Evolutionary conservation across 2,113 vertebrate species (phyloP).

Genomic region (Xyliphius kryptos): DNA sequence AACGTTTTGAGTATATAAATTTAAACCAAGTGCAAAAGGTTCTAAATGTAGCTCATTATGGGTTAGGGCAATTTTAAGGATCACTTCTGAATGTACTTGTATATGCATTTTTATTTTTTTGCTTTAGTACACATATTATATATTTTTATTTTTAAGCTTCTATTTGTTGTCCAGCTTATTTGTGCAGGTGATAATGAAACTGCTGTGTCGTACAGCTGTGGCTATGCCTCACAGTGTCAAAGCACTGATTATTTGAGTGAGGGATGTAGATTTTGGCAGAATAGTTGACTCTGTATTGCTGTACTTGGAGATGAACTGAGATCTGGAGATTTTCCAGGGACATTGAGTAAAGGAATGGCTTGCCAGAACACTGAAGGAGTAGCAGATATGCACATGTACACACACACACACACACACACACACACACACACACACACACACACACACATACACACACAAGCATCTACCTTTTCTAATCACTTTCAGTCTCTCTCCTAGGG

Average conservation of each 20-base stretch:
- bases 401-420: conserved; percentile 8
- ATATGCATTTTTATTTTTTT: neutral
- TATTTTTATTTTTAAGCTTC: neutral
- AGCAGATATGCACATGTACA: conserved; percentile 12
- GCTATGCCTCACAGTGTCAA: neutral
- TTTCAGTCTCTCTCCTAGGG: neutral
- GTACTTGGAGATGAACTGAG: conserved; percentile 38
- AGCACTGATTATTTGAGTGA: conserved; percentile 28
- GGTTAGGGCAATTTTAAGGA: no score
- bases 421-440: conserved; percentile 47
- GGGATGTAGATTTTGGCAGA: conserved; percentile 46
- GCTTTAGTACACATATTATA: neutral
- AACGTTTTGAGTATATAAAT: no score
- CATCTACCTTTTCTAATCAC: no score
- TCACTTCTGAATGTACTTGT: no score
- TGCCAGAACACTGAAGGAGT: conserved; percentile 39
- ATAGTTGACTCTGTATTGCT: conserved; percentile 29
- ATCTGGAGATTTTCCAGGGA: conserved; percentile 55
- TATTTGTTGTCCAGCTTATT: neutral
- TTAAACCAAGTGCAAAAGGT: no score
- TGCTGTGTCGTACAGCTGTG: neutral
- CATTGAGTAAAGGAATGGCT: conserved; percentile 42
- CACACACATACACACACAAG: conserved; percentile 45
- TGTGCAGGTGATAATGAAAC: neutral
- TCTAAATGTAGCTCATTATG: no score